Evolutionary conservation across 2,797 vertebrate genomes (phyloP).

Genomic region (Malurus leucopterus): DNA sequence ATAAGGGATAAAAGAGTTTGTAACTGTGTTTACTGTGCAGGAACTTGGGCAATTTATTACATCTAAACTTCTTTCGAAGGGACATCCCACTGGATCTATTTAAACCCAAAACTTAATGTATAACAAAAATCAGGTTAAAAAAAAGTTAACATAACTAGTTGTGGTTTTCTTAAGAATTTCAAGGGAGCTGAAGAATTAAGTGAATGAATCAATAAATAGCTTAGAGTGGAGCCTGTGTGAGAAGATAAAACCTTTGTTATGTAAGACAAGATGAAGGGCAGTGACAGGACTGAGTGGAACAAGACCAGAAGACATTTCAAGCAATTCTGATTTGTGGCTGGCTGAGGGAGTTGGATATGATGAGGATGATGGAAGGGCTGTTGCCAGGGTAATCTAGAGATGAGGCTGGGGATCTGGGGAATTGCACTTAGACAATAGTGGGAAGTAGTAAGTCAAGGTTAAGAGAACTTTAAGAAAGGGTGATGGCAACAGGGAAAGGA

Average conservation of each 20-base stretch:
- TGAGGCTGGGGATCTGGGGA: neutral
- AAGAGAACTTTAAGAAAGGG: conserved; percentile 3
- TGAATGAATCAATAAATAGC: neutral
- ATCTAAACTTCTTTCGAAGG: neutral
- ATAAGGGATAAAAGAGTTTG: neutral
- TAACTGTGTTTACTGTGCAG: neutral
- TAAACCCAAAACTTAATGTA: neutral
- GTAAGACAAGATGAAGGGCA: neutral
- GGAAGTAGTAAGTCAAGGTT: conserved; percentile 18
- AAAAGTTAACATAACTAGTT: neutral
- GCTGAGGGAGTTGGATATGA: neutral
- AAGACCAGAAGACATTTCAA: neutral
- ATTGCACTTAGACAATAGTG: neutral
- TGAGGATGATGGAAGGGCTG: neutral
- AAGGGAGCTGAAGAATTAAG: neutral
- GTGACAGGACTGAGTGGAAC: neutral
- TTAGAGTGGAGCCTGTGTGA: neutral
- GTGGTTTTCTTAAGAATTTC: neutral
- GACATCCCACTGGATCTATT: neutral
- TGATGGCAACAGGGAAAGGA: neutral
- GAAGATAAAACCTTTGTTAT: neutral
- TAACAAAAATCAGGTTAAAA: neutral
- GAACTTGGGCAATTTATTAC: neutral
- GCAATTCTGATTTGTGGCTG: neutral
- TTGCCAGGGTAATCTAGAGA: conserved; percentile 31